Evolutionary conservation across 2,797 vertebrate genomes (phyloP).

Genomic region (Pantherophis vulpinus): DNA sequence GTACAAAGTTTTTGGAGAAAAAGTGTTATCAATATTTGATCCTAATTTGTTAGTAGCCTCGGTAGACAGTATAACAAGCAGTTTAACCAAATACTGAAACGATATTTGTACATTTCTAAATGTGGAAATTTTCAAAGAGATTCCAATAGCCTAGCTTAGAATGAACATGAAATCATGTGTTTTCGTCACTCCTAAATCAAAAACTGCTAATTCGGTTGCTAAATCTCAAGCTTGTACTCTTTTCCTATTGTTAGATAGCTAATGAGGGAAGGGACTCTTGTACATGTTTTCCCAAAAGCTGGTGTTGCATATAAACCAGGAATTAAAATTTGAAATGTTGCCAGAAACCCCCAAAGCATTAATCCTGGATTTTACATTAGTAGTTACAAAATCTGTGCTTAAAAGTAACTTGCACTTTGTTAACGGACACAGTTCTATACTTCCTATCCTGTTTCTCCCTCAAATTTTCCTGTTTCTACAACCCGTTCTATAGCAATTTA

Average conservation of each 20-base stretch:
- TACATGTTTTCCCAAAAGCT: not conserved
- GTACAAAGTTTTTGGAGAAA: not conserved
- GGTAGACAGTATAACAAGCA: not conserved
- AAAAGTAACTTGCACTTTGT: not conserved
- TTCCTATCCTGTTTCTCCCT: not conserved
- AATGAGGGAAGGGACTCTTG: not conserved
- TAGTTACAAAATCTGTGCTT: not conserved
- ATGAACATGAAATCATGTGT: not conserved
- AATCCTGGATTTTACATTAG: not conserved
- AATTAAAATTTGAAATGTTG: not conserved
- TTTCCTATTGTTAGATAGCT: not conserved
- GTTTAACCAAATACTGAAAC: not conserved
- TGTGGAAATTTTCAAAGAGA: not conserved
- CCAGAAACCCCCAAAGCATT: not conserved
- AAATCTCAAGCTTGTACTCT: not conserved
- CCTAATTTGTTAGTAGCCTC: not conserved
- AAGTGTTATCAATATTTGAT: not conserved
- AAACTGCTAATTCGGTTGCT: not conserved
- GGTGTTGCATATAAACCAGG: not conserved
- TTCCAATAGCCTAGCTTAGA: not conserved
- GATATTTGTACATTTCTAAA: not conserved
- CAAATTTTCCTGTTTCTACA: not conserved
- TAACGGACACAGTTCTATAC: not conserved
- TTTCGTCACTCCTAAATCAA: not conserved
- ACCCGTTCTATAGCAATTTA: not conserved